These are phyloP conservation scores for Tenthredo notha DNA, from an alignment of 2,888 invertebrate species.

Conservation along the genomic window DNA sequence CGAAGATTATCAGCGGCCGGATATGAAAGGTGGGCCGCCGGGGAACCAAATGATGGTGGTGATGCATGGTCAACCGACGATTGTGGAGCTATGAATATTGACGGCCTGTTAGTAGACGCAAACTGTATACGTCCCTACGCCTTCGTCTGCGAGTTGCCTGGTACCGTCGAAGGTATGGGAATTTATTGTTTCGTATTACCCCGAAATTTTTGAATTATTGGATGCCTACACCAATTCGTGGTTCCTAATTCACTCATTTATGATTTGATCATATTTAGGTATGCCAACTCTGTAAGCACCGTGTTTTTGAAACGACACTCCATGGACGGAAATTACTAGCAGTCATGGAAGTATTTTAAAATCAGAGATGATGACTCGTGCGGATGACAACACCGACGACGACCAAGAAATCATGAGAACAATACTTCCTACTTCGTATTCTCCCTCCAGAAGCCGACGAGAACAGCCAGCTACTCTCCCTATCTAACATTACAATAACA, in stretches of 20 bases:
- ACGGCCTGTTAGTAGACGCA: neutral
- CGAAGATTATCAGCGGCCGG: neutral
- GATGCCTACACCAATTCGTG: neutral
- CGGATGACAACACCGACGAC: too few species aligned
- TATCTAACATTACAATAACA: too few species aligned
- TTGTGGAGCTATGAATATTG: neutral
- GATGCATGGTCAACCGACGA: neutral
- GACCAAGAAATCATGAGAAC: neutral
- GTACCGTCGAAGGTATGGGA: neutral
- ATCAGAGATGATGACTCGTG: too few species aligned
- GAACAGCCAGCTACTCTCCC: too few species aligned
- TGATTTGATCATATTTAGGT: neutral
- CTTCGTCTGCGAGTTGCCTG: conserved; percentile 4
- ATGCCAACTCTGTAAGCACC: too few species aligned
- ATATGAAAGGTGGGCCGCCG: neutral
- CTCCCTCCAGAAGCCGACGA: too few species aligned
- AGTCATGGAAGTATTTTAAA: too few species aligned
- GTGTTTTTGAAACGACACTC: too few species aligned
- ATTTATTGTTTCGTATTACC: neutral
- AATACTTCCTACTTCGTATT: neutral
- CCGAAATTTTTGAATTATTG: neutral
- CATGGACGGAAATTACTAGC: too few species aligned
- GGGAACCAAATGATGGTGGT: conserved; percentile 11
- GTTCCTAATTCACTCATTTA: neutral
- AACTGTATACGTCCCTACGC: neutral